Evolutionary conservation across 2,113 vertebrate genomes (phyloP).

Genomic region (Craseonycteris thonglongyai): DNA sequence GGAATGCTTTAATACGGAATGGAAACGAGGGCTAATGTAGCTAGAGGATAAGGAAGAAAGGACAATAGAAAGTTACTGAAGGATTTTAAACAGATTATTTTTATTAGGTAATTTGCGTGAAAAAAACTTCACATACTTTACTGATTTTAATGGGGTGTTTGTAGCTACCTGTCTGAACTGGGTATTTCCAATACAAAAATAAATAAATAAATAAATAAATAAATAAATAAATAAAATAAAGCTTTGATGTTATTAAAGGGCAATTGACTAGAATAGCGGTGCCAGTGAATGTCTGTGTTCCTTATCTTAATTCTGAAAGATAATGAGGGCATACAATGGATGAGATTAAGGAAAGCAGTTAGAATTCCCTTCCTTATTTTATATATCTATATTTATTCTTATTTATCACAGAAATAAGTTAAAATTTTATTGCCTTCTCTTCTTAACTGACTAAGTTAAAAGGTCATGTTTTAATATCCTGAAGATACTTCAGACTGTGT

Average conservation of each 20-base stretch:
- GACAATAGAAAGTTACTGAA: not conserved
- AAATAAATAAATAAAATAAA: slow-evolving; percentile 23
- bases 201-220: slow-evolving; percentile 31
- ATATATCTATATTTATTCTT: not conserved
- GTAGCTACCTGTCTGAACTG: not conserved
- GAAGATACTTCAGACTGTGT: slow-evolving; percentile 46
- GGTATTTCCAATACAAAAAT: not conserved
- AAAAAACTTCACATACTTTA: not conserved
- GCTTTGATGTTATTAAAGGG: not conserved
- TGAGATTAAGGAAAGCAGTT: not conserved
- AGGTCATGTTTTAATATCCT: slow-evolving; percentile 14
- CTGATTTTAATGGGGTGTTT: not conserved
- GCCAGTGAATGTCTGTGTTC: accelerated
- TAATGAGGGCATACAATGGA: not conserved
- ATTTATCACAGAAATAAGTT: slow-evolving; percentile 23
- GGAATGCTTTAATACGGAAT: not conserved
- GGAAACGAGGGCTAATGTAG: not conserved
- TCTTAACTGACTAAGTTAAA: slow-evolving; percentile 37
- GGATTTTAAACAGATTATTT: not conserved
- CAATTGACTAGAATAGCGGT: not conserved
- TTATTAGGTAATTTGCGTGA: not conserved
- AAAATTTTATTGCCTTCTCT: not conserved
- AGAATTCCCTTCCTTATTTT: not conserved
- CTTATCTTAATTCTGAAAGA: not conserved
- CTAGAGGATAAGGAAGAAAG: not conserved